Percentiles rank a stretch among this genome's conserved stretches.
These are phyloP conservation scores for Oncorhynchus kisutch DNA, from an alignment of 2,113 vertebrate species.

Conservation along the genomic window DNA sequence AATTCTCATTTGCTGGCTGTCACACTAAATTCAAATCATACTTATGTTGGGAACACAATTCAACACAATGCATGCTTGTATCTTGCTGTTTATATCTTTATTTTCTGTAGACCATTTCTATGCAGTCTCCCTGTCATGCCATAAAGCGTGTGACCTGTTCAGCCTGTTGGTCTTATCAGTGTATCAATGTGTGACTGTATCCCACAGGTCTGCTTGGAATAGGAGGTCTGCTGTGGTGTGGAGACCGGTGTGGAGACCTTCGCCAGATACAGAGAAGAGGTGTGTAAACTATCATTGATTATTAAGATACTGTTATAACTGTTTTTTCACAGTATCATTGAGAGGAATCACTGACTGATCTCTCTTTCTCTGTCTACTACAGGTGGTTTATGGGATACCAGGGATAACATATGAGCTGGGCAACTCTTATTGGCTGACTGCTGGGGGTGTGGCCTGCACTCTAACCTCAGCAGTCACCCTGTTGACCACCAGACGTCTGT, in stretches of 20 bases:
- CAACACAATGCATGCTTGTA: background rate
- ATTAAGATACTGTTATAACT: too few relatives aligned
- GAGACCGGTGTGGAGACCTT: conserved; percentile 8
- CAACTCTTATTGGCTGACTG: conserved; percentile 2
- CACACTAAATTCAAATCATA: background rate
- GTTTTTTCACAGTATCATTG: too few relatives aligned
- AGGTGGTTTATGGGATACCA: conserved; percentile 2
- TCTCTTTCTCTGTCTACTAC: background rate
- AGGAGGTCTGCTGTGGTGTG: conserved; percentile 5
- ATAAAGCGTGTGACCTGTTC: background rate
- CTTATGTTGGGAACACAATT: background rate
- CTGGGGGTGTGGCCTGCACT: background rate
- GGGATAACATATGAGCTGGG: conserved; percentile 2
- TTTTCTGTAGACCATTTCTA: too few relatives aligned
- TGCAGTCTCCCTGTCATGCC: background rate
- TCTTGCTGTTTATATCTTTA: too few relatives aligned
- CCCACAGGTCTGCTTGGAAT: background rate
- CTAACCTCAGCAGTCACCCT: background rate
- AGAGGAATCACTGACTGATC: background rate
- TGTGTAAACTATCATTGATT: background rate
- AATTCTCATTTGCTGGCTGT: background rate
- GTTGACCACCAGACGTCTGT: background rate
- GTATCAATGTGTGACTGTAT: background rate
- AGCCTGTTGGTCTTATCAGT: background rate
- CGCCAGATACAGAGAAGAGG: background rate